Percentiles rank a stretch among this genome's conserved stretches.
These are phyloP conservation scores for Parasteatoda tepidariorum DNA, from an alignment of 1,140 invertebrate genomes.

Conservation along the genomic window DNA sequence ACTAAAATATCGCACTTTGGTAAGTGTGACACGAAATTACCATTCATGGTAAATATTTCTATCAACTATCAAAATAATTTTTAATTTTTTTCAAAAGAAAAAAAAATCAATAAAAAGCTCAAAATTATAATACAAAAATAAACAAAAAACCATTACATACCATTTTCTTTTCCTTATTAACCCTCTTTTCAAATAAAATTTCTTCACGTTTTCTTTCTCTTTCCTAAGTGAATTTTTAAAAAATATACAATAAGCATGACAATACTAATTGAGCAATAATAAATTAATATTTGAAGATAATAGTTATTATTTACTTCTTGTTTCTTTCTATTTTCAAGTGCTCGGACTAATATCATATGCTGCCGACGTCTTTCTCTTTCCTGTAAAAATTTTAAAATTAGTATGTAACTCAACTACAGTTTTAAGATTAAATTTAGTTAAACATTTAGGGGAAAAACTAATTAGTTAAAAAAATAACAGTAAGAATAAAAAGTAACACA, in stretches of 20 bases:
- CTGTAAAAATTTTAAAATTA: constrained; percentile 70
- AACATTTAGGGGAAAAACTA: no score
- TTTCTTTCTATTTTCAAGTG: constrained; percentile 83
- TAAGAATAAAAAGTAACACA: no score
- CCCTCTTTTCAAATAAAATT: constrained; percentile 80
- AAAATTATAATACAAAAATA: neutral
- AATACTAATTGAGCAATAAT: neutral
- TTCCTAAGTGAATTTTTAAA: constrained; percentile 71
- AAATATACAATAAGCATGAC: neutral
- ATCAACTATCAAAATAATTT: no score
- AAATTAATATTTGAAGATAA: neutral
- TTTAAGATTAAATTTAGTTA: no score
- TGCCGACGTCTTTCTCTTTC: constrained; percentile 90
- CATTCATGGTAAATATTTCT: no score
- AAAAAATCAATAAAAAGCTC: neutral
- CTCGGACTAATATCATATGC: constrained; percentile 88
- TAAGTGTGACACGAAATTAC: no score
- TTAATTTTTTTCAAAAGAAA: no score
- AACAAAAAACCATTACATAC: constrained; percentile 56
- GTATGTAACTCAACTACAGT: neutral
- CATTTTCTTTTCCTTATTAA: constrained; percentile 83
- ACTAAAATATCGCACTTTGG: no score
- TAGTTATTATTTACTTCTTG: constrained; percentile 73
- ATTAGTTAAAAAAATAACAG: no score
- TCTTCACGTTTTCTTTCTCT: constrained; percentile 86